Conservation (phyloP, 2,888 invertebrate species). For the Cheilosia scutellata region DNA sequence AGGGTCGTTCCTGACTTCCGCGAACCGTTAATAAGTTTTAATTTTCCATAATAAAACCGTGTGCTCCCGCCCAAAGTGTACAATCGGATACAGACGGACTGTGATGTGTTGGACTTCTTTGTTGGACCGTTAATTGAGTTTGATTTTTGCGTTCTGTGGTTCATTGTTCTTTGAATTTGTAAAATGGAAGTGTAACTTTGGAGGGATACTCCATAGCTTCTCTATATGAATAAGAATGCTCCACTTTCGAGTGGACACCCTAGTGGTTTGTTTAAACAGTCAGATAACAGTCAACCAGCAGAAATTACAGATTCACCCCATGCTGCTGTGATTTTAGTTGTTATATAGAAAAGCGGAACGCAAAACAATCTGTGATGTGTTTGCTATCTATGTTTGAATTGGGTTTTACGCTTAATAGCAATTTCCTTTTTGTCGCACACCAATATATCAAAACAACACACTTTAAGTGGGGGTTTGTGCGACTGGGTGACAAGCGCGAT, state of each 20-base stretch:
- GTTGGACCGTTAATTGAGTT: slow-evolving; percentile 47
- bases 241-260: slow-evolving; percentile 45
- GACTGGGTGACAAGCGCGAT: slow-evolving; percentile 3
- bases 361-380: slow-evolving; percentile 58
- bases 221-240: slow-evolving; percentile 5
- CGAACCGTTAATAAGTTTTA: slow-evolving; percentile 66
- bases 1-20: slow-evolving; percentile 71
- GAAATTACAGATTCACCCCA: slow-evolving; percentile 32
- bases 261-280: slow-evolving; percentile 12
- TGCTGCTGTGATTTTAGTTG: slow-evolving; percentile 22
- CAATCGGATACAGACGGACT: slow-evolving; percentile 57
- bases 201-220: slow-evolving; percentile 8
- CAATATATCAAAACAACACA: slow-evolving; percentile 27
- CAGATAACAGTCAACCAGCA: not conserved
- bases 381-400: slow-evolving; percentile 22
- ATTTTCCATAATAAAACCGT: slow-evolving; percentile 57
- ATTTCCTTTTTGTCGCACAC: slow-evolving; percentile 38
- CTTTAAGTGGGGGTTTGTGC: slow-evolving; percentile 8
- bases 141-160: slow-evolving; percentile 54
- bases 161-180: slow-evolving; percentile 41
- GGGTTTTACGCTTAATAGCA: slow-evolving; percentile 37
- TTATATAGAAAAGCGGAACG: slow-evolving; percentile 52
- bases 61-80: not conserved
- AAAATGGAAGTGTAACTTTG: not conserved
- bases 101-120: slow-evolving; percentile 30